Conservation (phyloP, 1,140 invertebrate species). For the Megathymus violae region DNA sequence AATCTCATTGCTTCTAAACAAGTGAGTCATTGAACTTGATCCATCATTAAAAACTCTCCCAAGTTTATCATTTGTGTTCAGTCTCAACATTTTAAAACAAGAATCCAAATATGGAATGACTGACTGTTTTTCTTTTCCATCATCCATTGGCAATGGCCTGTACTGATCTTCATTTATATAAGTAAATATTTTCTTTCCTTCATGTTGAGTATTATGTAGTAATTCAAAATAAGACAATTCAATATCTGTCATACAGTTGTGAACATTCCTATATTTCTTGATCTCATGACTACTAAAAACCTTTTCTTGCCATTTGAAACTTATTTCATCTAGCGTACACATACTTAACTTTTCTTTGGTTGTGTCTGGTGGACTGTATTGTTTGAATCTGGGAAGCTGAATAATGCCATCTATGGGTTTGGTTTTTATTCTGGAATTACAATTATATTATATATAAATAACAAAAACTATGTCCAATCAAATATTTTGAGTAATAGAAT, state of each 20-base stretch:
- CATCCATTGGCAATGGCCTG: conserved; percentile 49
- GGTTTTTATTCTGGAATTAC: conserved; percentile 62
- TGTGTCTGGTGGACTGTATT: conserved; percentile 49
- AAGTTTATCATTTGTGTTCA: conserved; percentile 35
- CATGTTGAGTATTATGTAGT: conserved; percentile 46
- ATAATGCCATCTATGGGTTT: conserved; percentile 62
- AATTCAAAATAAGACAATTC: conserved; percentile 62
- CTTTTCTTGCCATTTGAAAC: conserved; percentile 79
- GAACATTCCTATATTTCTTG: conserved; percentile 53
- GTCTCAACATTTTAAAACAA: conserved; percentile 52
- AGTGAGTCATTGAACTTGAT: conserved; percentile 48
- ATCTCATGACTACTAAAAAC: conserved; percentile 64
- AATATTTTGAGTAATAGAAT: too few relatives aligned
- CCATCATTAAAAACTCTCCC: conserved; percentile 30
- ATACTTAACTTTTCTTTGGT: conserved; percentile 40
- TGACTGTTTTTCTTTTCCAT: conserved; percentile 35
- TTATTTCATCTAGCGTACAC: conserved; percentile 52
- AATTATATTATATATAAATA: too few relatives aligned
- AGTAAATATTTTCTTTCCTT: conserved; percentile 63
- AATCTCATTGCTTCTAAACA: conserved; percentile 62
- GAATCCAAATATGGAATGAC: conserved; percentile 40
- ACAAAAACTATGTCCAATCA: too few relatives aligned
- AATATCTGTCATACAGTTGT: conserved; percentile 60
- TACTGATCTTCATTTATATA: conserved; percentile 68
- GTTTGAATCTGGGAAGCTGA: conserved; percentile 68